These are phyloP conservation scores for Danio kyathit DNA, from an alignment of 2,797 vertebrate genomes.

Conservation along the genomic window DNA sequence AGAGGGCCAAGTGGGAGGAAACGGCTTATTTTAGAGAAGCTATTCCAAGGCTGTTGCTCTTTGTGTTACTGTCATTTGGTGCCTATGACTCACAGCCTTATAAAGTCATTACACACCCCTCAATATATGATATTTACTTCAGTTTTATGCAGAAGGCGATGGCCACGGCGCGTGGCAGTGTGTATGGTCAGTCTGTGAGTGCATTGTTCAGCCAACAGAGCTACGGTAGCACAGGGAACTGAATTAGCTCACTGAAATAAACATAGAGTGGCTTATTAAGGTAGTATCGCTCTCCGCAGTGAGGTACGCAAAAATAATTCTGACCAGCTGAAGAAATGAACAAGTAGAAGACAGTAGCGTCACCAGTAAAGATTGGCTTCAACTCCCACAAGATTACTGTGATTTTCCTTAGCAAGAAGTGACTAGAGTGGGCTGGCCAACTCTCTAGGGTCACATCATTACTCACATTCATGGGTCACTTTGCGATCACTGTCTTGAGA, in stretches of 20 bases:
- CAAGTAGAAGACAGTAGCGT: neutral
- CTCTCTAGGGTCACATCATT: constrained; percentile 5
- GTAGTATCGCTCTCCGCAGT: neutral
- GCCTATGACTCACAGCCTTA: constrained; percentile 37
- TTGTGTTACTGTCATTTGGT: constrained; percentile 39
- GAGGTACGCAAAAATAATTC: neutral
- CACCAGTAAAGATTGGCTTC: constrained; percentile 2
- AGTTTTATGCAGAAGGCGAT: neutral
- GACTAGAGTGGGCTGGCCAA: constrained; percentile 5
- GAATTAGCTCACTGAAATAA: constrained; percentile 17
- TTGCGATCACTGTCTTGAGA: constrained; percentile 1
- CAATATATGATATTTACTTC: constrained; percentile 9
- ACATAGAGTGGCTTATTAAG: neutral
- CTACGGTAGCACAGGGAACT: neutral
- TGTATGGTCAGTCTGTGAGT: constrained; percentile 17
- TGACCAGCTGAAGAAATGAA: constrained; percentile 6
- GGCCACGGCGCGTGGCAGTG: neutral
- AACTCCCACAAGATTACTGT: neutral
- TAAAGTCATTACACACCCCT: constrained; percentile 28
- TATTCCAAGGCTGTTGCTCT: constrained; percentile 46
- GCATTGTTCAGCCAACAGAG: constrained; percentile 6
- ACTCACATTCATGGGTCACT: neutral
- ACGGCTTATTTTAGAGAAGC: constrained; percentile 43
- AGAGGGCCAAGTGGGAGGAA: constrained; percentile 46
- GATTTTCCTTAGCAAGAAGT: neutral